Evolutionary conservation across 2,113 vertebrate genomes (phyloP).

Genomic region (Ceyx melanurus): DNA sequence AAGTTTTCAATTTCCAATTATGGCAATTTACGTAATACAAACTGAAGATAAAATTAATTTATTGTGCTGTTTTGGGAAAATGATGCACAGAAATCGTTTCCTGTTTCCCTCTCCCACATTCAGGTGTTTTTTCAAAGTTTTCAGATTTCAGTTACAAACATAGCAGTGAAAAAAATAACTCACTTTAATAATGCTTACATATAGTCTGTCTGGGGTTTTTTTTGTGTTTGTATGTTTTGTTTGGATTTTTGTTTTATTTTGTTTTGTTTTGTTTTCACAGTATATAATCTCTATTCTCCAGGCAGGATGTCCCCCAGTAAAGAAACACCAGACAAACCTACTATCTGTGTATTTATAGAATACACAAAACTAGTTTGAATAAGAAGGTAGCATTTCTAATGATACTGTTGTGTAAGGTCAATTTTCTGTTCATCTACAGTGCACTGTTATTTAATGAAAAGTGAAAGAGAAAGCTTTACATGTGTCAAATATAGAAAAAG

Average conservation of each 20-base stretch:
- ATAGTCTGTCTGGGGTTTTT: not conserved
- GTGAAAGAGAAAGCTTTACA: not conserved
- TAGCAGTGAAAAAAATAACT: not conserved
- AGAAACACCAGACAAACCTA: not conserved
- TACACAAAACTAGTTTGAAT: not conserved
- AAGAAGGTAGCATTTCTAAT: not conserved
- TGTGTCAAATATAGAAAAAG: not conserved
- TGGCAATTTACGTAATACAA: not conserved
- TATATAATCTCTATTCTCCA: not conserved
- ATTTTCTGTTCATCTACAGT: not conserved
- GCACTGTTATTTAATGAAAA: not conserved
- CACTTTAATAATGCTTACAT: not conserved
- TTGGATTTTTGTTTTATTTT: not conserved
- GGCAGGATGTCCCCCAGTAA: not conserved
- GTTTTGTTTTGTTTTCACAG: not conserved
- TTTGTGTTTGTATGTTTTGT: too few species aligned
- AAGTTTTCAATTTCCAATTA: not conserved
- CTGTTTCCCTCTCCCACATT: not conserved
- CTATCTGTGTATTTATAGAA: not conserved
- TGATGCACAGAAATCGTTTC: not conserved
- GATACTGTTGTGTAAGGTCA: not conserved
- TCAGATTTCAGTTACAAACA: not conserved
- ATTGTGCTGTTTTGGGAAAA: not conserved
- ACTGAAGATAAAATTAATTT: not conserved
- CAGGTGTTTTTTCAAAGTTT: not conserved